Evolutionary conservation across 2,888 invertebrate genomes (phyloP).

Genomic region (Trilocha varians): DNA sequence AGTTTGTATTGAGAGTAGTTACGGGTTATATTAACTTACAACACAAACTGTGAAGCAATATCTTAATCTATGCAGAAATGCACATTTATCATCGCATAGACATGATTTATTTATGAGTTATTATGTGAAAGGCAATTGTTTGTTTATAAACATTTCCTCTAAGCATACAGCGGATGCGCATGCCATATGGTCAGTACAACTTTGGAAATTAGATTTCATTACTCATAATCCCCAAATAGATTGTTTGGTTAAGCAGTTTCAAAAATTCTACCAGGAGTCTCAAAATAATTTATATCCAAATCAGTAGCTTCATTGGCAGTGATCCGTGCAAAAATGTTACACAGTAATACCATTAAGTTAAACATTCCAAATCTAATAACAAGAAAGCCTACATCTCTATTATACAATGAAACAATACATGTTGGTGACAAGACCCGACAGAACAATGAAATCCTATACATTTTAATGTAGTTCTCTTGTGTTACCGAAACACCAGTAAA

Average conservation of each 20-base stretch:
- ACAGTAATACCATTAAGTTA: too few relatives aligned
- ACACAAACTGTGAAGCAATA: slow-evolving; percentile 21
- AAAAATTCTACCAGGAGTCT: too few relatives aligned
- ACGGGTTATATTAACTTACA: slow-evolving; percentile 22
- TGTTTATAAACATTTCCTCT: neutral
- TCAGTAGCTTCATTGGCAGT: too few relatives aligned
- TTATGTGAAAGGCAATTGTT: neutral
- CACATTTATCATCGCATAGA: neutral
- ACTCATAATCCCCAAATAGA: too few relatives aligned
- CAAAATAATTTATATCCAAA: too few relatives aligned
- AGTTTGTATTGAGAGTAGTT: slow-evolving; percentile 25
- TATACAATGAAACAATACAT: slow-evolving; percentile 34
- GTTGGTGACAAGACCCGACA: slow-evolving; percentile 9
- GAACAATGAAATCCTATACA: slow-evolving; percentile 47
- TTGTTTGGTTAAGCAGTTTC: too few relatives aligned
- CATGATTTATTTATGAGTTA: neutral
- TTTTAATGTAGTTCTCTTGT: slow-evolving; percentile 37
- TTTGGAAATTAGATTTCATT: slow-evolving; percentile 1
- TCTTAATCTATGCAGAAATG: slow-evolving; percentile 2
- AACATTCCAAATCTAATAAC: neutral
- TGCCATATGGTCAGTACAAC: slow-evolving; percentile 5
- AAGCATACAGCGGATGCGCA: slow-evolving; percentile 5
- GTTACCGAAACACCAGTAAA: slow-evolving; percentile 29
- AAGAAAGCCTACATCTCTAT: slow-evolving; percentile 11
- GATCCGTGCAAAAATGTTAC: too few relatives aligned